Evolutionary conservation across 2,888 invertebrate species (phyloP).

Genomic region (Anoncus sp.): DNA sequence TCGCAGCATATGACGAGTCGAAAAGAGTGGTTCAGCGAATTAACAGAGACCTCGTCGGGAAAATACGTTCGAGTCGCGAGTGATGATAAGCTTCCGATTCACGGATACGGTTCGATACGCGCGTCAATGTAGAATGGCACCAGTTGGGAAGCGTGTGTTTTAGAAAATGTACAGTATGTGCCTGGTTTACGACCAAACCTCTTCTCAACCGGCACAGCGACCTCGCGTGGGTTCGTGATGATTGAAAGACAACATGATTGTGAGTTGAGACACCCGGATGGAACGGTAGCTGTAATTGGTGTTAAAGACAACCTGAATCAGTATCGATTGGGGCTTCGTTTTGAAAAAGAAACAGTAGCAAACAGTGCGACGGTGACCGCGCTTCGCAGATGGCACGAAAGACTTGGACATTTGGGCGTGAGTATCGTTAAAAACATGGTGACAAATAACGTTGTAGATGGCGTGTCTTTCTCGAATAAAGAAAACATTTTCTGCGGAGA

Average conservation of each 20-base stretch:
- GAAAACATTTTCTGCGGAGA: constrained; percentile 47
- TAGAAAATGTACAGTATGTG: constrained; percentile 42
- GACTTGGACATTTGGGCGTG: constrained; percentile 29
- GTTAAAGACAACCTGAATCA: constrained; percentile 37
- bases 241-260: constrained; percentile 17
- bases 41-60: constrained; percentile 6
- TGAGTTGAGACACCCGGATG: constrained; percentile 6
- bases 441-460: constrained; percentile 21
- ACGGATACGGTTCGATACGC: neutral
- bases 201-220: constrained; percentile 51
- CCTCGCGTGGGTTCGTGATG: constrained; percentile 24
- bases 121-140: constrained; percentile 5
- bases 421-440: constrained; percentile 15
- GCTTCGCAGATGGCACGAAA: constrained; percentile 35
- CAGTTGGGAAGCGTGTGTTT: constrained; percentile 13
- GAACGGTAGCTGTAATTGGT: constrained; percentile 22
- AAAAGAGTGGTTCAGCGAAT: constrained; percentile 57
- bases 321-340: constrained; percentile 19
- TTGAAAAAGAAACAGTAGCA: neutral
- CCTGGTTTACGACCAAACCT: constrained; percentile 47
- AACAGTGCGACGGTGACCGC: neutral
- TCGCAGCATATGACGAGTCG: constrained; percentile 64
- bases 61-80: constrained; percentile 16
- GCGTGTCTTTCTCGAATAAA: constrained; percentile 11
- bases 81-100: neutral